Base-by-base conservation (phyloP, 2,888 invertebrate genomes). In the Drosophila acutilabella region DNA sequence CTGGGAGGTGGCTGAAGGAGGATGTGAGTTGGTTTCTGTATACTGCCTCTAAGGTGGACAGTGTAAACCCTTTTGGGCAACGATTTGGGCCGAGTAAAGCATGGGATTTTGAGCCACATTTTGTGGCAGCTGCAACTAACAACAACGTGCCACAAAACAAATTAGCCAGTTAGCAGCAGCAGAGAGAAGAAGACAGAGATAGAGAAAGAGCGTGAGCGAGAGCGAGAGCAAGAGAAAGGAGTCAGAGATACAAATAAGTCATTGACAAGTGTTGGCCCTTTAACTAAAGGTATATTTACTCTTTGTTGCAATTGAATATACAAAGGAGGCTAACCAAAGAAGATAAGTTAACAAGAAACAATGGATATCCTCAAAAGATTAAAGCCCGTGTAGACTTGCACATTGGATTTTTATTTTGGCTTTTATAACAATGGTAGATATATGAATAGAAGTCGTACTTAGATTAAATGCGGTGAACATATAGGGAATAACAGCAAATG, bases 81-180 rank as follows among this genome's bases (percentile, higher is more conserved):
- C 3, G 42, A 14, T 20, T 51, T 14, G 33, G 30, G 33, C 18
- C 18, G 20, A 36, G 36, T 36, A 13, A 4, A 13, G 36, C 36
- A 36, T 13, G 36, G 36, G 36, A 4, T 11, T 8, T 18, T 8
- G 45, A 13, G 52, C 36, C 68, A 56, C 69, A 74, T 69, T 88
- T 57, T 88, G 84, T 70, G 88, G 78, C 86, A 85, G 85, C 89
- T 85, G 85, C 70, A 85, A 82, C 80, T 88, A 89, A 87, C 87
- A 89, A 79, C 81, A 82, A 86, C 80, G 74, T 73, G 70, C 76
- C 56, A 50, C 78, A 80, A 68, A 86, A 86, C 86, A 86, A 86
- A 88, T 86, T 89, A 89, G 84, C 74, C 88, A 86, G 88, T 88
- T 88, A 88, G 74, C 88, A 85, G 51, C 70, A 76, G 50, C 58